Base-by-base conservation (phyloP, 2,888 invertebrate genomes). In the Netelia inedita region DNA sequence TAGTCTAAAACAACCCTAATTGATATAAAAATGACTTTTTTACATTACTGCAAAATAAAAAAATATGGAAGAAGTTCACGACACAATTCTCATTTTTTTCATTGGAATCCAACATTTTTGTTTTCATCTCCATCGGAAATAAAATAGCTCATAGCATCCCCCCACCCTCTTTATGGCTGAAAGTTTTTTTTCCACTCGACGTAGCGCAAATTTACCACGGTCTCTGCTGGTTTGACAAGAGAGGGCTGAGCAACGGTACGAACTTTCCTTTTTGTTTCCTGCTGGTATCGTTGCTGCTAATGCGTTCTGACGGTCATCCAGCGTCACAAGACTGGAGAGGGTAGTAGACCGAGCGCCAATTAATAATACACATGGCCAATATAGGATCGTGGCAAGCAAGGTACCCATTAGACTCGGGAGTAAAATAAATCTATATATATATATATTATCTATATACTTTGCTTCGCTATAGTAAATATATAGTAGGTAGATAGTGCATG, bases 301-400 rank as follows among this genome's bases (percentile, higher is more conserved):
- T 72, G 72, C 65, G 11, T 66, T 71, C 65, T 43, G 65, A 57
- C 57, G 65, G 53, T 59, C 74, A 69, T 55, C 69, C 69, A 65
- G 55, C 71, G 19, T 69, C 75, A 76, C 76, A 65, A 65, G 14
- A 50, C 59, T 59, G 28, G 59, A 72, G 57, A 55, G 69, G 76
- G 65, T 82, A 82, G 82, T 76, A 76, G 76, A 82, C 76, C 82
- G 76, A 71, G 55, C 19, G 76, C 76, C 82, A 82, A 82, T 82
- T 82, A 82, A 82, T 82, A 82, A 82, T 82, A 76, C 76, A 82
- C 82, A 76, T 59, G 71, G 66, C 57, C 82, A 57, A 76, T 82
- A 76, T 76, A 66, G 72, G 53, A 14, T 65, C 75, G 71, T 66
- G 57, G 71, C 76, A 46, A 46, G 57, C 72, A 28, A 69, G 75